Evolutionary conservation across 2,797 vertebrate genomes (phyloP).

Genomic region (Bradypodion ventrale): DNA sequence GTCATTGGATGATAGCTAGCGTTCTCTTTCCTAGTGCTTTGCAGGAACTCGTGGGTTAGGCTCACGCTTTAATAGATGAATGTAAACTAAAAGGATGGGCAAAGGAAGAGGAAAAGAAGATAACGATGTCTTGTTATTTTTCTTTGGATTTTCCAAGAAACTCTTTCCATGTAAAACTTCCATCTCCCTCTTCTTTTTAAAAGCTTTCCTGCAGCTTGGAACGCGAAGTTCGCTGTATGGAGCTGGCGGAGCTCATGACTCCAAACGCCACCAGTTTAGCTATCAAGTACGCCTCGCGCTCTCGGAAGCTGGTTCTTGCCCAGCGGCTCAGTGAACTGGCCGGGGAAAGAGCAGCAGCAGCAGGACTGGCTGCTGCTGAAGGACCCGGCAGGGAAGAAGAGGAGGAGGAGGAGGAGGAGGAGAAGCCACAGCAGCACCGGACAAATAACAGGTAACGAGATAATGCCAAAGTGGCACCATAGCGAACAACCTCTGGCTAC

Average conservation of each 20-base stretch:
- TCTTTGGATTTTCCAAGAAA: not conserved
- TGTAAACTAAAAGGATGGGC: not conserved
- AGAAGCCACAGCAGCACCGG: slow-evolving; percentile 65
- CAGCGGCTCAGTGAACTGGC: slow-evolving; percentile 89
- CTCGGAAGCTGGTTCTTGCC: slow-evolving; percentile 85
- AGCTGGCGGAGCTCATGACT: slow-evolving; percentile 92
- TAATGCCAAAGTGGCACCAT: not conserved
- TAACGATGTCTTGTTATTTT: not conserved
- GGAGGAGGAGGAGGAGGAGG: slow-evolving; percentile 73
- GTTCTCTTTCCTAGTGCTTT: not conserved
- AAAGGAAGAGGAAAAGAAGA: not conserved
- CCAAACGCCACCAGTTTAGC: slow-evolving; percentile 86
- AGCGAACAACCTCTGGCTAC: rapidly evolving
- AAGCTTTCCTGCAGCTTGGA: slow-evolving; percentile 95
- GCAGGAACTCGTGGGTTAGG: no score
- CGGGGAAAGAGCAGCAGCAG: slow-evolving; percentile 85
- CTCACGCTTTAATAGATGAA: not conserved
- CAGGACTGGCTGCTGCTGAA: slow-evolving; percentile 69
- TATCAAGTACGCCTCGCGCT: slow-evolving; percentile 92
- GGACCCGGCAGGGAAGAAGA: slow-evolving; percentile 67
- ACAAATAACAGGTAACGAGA: slow-evolving; percentile 75
- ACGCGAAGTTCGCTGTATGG: slow-evolving; percentile 92
- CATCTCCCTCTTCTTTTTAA: not conserved
- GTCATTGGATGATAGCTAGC: not conserved
- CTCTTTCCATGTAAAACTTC: not conserved